Base-by-base conservation (phyloP, 1,140 invertebrate genomes). In the Calycopis cecrops region DNA sequence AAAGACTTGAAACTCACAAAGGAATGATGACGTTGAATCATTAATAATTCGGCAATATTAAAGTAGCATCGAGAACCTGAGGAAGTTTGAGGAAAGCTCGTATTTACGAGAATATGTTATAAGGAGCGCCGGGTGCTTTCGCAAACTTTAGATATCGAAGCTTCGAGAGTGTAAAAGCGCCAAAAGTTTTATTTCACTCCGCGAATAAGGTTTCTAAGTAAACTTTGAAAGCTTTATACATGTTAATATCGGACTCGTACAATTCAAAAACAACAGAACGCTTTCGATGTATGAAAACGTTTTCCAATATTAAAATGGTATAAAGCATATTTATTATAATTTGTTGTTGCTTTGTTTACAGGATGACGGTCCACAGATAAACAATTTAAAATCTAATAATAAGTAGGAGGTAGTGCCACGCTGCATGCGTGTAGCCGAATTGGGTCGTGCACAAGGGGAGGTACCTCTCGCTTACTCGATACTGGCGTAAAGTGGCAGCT, bases 141-240 rank as follows among this genome's bases (percentile, higher is more conserved):
- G 16, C 40, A 17, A 44, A 44, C 40, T 44, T 44, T 17, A 44
- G 40, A 44, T 44, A 44, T 9, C 40, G 14, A 16, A 44, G 14
- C 40, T 44, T 17, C 40, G 12, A 28, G 21, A 6, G 40, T 44
- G 40, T 44, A 14, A 40, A 44, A 44, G 40, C 14, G 40, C 17
- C 40, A 17, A 17, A 44, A 44, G 16, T 44, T 44, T 44, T 44
- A 44, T 44, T 44, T 37, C 9, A 37, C 35, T 44, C n/a, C 38
- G 12, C 12, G 38, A 40, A 40, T 40, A 17, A 44, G 1, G 14
- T 44, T 16, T 2, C 14, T 16, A 16, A 16, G 40, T 44, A 44
- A 16, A 28, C 21, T 28, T 28, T 28, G 21, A 9, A 44, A 44
- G 40, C 17, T 44, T 17, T 17, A 9, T 44, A 14, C 40, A 28